Base-by-base conservation (phyloP, 2,797 vertebrate species). In the Ctenopoma multispine region DNA sequence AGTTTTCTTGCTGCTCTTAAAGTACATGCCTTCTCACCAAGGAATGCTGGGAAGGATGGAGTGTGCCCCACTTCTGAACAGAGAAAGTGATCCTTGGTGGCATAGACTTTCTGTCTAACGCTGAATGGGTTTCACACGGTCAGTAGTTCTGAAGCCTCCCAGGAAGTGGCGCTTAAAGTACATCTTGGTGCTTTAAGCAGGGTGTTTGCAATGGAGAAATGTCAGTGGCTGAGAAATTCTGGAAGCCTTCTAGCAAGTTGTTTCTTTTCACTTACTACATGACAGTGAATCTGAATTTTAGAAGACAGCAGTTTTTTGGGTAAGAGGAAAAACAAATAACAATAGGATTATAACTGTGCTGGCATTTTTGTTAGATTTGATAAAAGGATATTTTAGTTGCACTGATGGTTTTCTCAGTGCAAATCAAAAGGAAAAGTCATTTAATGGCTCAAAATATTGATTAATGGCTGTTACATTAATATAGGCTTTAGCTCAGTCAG, bases 21-120 rank as follows among this genome's bases (percentile, higher is more conserved):
- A n/a, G 62, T 11, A 5, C 46, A 38, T 79, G 51, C 63, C 60
- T 84, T 60, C 77, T 63, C 18, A 53, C 59, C 1, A 4, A 69
- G 55, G 69, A 77, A 90, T 90, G 86, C 69, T 41, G 69, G 69
- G 87, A 87, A 89, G 85, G 68, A 27, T 2, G 10, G 73, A 57
- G 38, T 74, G 61, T 58, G n/a, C 34, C 20, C 13, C 71, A 41
- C 77, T 55, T 68, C n/a, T 67, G 54, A 72, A 55, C 38, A 41
- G 62, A 73, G 68, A 71, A 77, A 49, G 63, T 82, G 66, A 72
- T 50, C 49, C 54, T 24, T 12, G 40, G 18, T 53, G 55, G 50
- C 29, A n/a, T 7, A 58, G 64, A 54, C 60, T 64, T 79, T 73
- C 64, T 67, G 46, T 23, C 3, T 57, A 46, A 57, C 17, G 48